Evolutionary conservation across 2,888 invertebrate genomes (phyloP).

Genomic region (Drosophila borealis): DNA sequence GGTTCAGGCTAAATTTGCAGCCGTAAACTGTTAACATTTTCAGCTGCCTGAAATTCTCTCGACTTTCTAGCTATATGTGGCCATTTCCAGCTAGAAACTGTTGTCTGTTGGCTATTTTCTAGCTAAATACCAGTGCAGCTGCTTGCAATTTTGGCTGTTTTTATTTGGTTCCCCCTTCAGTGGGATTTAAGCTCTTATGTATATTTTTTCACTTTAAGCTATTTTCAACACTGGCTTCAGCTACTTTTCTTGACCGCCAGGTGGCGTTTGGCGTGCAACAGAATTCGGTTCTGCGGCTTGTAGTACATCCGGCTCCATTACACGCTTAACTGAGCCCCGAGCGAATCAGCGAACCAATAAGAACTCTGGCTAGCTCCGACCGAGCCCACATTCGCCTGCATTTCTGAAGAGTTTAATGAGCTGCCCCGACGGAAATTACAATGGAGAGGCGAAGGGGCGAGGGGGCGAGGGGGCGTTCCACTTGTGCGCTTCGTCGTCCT

Average conservation of each 20-base stretch:
- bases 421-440: constrained; percentile 61
- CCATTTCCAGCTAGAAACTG: no score
- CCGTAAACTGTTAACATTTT: no score
- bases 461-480: constrained; percentile 28
- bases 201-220: no score
- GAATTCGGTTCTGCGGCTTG: constrained; percentile 16
- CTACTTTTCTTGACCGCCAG: constrained; percentile 18
- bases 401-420: constrained; percentile 64
- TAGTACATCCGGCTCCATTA: constrained; percentile 73
- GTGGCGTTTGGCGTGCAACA: constrained; percentile 33
- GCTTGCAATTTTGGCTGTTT: no score
- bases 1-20: no score
- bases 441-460: background rate
- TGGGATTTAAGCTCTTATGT: no score
- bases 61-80: no score
- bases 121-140: no score
- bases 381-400: constrained; percentile 39
- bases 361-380: constrained; percentile 5
- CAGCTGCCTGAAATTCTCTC: no score
- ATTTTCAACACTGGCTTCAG: no score
- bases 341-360: constrained; percentile 67
- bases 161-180: no score
- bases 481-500: constrained; percentile 35
- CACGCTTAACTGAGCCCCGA: constrained; percentile 74
- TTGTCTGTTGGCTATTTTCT: no score